Evolutionary conservation across 2,888 invertebrate species (phyloP), one percentile per base, ranked within the genome.

Genomic region (Rotaria macrura): DNA sequence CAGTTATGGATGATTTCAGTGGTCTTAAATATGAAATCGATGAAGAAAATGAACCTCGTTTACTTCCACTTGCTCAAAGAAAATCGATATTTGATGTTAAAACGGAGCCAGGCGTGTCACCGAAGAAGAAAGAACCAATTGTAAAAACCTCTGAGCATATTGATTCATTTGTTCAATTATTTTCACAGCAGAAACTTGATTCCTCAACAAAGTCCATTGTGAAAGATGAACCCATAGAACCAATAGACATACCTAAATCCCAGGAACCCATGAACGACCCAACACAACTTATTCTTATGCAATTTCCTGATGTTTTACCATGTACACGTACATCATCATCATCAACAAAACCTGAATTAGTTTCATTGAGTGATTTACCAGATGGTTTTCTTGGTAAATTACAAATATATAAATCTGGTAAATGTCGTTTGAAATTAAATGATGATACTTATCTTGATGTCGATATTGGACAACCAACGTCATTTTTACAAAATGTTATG

Each of bases 361-460:
- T 43, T 12, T 79, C 79, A 79, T 79, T 79, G 43, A 79, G 25
- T 43, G 79, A 79, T 43, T 43, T 79, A n/a, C 79, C 79, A 0
- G 79, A 79, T 43, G 79, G 79, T n/a, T 79, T 43, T 40, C 43
- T 79, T 12, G 79, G 79, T 43, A 79, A 79, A 79, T 43, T 79
- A 43, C 79, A 79, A 79, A 79, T 79, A 43, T 79, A n/a, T 79
- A 79, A 79, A 79, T 79, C 79, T 79, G 79, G 79, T n/a, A 79
- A 79, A 79, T 79, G 79, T 43, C 79, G 43, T 20, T 43, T 79
- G 43, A 79, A 79, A 43, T 43, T 79, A 25, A 79, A 43, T n/a
- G 43, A 79, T 43, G 43, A 79, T 79, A 79, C 79, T 5, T 40
- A 43, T 43, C 25, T 79, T 25, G 79, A 79, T 43, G 79, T 79